Percentiles rank a stretch among this genome's conserved stretches.
phyloP scores from a whole-genome alignment of 35 echinoderm and acorn worm species.

The Nesometra sesokonis region DNA sequence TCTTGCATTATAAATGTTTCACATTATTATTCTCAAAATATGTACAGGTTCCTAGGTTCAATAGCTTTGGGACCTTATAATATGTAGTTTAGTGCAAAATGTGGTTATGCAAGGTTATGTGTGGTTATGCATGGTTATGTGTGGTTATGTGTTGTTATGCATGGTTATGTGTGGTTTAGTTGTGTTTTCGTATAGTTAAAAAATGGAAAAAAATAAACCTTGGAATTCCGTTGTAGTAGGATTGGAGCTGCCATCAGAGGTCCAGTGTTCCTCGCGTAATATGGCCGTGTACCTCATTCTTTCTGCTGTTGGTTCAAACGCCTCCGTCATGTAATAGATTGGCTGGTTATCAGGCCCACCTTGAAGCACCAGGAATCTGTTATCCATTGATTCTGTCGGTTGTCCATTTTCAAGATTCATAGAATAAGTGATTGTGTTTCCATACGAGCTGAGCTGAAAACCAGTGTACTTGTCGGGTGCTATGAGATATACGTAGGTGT shows the following conservation, averaged over 20 bases:
- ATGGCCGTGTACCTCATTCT: slow-evolving; percentile 13
- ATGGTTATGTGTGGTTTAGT: too few species aligned
- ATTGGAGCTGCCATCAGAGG: slow-evolving; percentile 4
- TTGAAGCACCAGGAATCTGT: slow-evolving; percentile 29
- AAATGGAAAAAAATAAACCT: too few species aligned
- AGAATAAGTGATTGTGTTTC: slow-evolving; percentile 15
- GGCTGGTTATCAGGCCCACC: slow-evolving; percentile 36
- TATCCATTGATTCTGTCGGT: background rate
- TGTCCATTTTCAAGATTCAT: slow-evolving; percentile 46
- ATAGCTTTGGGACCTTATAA: too few species aligned
- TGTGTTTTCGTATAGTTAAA: too few species aligned
- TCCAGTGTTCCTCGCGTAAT: slow-evolving; percentile 61
- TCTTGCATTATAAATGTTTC: too few species aligned
- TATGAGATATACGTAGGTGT: slow-evolving; percentile 51
- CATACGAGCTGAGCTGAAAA: slow-evolving; percentile 44
- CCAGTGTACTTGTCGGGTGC: slow-evolving; percentile 64
- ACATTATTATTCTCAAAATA: too few species aligned
- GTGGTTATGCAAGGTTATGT: too few species aligned
- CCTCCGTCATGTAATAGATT: slow-evolving; percentile 23
- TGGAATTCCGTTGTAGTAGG: slow-evolving; percentile 52
- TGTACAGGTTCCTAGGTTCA: too few species aligned
- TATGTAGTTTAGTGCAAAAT: too few species aligned
- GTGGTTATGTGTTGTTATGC: too few species aligned
- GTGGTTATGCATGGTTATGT: too few species aligned
- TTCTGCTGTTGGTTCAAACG: slow-evolving; percentile 11